Base-by-base conservation (phyloP, 2,888 invertebrate species). In the Lepidocyrtoides sp. region DNA sequence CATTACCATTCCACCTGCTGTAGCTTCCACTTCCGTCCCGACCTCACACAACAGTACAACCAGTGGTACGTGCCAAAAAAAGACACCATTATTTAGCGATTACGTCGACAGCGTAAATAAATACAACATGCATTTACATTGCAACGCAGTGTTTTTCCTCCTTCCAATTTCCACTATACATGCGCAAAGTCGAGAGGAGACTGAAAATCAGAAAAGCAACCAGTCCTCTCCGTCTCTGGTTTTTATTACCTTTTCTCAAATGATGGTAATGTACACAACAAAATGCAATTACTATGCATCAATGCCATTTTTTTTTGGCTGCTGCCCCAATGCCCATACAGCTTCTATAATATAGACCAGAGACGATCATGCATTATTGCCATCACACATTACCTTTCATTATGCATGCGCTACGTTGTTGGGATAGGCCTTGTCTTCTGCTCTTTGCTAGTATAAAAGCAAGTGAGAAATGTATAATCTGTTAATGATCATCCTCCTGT, bases 1-100 rank as follows among this genome's bases (percentile, higher is more conserved):
- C 89, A 89, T 91, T 72, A 93, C 82, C 93, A 92, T 93, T 92
- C 93, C 93, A 84, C 89, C 92, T 60, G 54, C 89, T 54, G 89
- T 89, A 12, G 82, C 57, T 72, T 87, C 91, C 85, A 92, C 93
- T 44, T 93, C 93, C 86, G 92, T 92, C 85, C 91, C 94, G 77
- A 91, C 92, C 75, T 92, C 93, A 32, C 93, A 93, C 81, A 91
- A 89, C 88, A 92, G 91, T 72, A 92, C 93, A 77, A 86, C 75
- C 57, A 86, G 91, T 66, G 85, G 90, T 90, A 85, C 75, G 87
- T 87, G 87, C 72, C 66, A 72, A 81, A 81, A n/a, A n/a, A 72
- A 44, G 26, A 48, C 20, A 82, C 36, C 54, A 69, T 66, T 69
- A 69, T 84, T 63, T 48, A 23, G 29, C 17, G 23, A 85, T 57